Percentiles rank a stretch among this genome's conserved stretches.
Evolutionary conservation across 2,888 invertebrate species (phyloP).

Genomic region (Scaptomyza cyrtandrae): DNA sequence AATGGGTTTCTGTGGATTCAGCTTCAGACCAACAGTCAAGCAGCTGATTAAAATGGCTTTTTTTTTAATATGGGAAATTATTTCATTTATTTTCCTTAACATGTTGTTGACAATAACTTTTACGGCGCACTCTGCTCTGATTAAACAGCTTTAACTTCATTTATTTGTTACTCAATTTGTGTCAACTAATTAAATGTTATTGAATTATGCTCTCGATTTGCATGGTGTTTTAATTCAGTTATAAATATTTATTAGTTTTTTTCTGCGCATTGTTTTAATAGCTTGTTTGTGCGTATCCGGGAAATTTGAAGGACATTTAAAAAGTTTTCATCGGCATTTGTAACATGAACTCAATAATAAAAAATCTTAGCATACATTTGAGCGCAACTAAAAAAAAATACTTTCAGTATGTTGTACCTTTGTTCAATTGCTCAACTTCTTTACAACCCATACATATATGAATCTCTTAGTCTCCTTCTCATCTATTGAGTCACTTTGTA

Average conservation of each 20-base stretch:
- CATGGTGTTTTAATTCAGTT: neutral
- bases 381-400: neutral
- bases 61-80: neutral
- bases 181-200: neutral
- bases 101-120: neutral
- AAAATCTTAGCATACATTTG: conserved; percentile 3
- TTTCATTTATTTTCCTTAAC: neutral
- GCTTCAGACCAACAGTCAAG: neutral
- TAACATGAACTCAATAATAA: neutral
- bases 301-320: neutral
- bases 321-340: too few relatives aligned
- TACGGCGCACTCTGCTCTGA: neutral
- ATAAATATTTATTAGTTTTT: neutral
- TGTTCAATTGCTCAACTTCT: conserved; percentile 6
- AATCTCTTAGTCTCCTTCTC: neutral
- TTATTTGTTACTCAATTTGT: neutral
- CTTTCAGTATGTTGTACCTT: neutral
- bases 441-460: neutral
- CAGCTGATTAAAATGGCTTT: neutral
- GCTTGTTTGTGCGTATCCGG: neutral
- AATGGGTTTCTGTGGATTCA: conserved; percentile 1
- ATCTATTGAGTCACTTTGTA: conserved; percentile 5
- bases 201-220: neutral
- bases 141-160: neutral
- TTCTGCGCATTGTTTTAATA: neutral